phyloP scores from a whole-genome alignment of 23 tunicate genomes.

The Trididemnum clinides region DNA sequence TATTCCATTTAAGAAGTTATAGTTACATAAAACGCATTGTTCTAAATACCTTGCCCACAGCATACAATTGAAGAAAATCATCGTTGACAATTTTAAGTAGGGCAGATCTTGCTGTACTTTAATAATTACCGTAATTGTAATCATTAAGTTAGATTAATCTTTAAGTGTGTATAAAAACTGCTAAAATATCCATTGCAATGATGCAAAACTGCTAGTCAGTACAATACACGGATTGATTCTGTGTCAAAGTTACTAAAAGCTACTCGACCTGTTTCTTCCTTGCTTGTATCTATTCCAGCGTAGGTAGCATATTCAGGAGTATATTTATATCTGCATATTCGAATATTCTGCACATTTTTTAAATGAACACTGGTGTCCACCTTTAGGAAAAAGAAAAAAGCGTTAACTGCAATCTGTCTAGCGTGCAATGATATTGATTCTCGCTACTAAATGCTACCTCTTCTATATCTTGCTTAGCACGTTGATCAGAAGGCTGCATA shows the following conservation, averaged over 20 bases:
- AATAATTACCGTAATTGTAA: too few relatives aligned
- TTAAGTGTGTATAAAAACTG: too few relatives aligned
- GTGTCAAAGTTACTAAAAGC: background rate
- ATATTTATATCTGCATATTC: conserved; percentile 72
- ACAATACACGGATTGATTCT: too few relatives aligned
- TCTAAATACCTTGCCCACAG: too few relatives aligned
- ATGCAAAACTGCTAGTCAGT: too few relatives aligned
- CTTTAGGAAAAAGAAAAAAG: conserved; percentile 30
- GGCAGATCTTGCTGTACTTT: too few relatives aligned
- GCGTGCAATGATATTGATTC: background rate
- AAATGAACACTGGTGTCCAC: conserved; percentile 83
- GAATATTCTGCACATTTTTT: conserved; percentile 66
- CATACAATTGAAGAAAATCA: too few relatives aligned
- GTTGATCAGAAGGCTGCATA: conserved; percentile 86
- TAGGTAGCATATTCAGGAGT: conserved; percentile 84
- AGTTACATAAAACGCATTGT: too few relatives aligned
- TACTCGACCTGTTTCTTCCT: conserved; percentile 70
- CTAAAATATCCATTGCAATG: too few relatives aligned
- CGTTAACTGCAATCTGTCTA: background rate
- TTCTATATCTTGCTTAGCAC: conserved; percentile 86
- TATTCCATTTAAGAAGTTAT: too few relatives aligned
- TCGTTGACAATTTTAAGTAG: too few relatives aligned
- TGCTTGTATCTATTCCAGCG: conserved; percentile 83
- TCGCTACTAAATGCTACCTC: conserved; percentile 44
- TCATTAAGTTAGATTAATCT: too few relatives aligned